phyloP scores from a whole-genome alignment of 2,888 invertebrate species.

The Acrobasis consociella region DNA sequence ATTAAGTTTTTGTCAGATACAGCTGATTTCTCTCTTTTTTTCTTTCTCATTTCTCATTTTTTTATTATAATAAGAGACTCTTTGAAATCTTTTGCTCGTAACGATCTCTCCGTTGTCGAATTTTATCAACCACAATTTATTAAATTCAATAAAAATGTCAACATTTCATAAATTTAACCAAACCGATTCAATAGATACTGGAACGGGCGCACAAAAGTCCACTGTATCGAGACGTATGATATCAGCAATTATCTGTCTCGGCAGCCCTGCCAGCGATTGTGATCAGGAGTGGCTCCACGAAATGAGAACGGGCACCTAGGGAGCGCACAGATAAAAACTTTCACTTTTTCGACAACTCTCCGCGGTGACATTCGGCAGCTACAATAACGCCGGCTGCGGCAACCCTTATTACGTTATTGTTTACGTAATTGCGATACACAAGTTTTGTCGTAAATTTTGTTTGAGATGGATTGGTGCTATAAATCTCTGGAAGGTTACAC shows the following conservation, averaged over 20 bases:
- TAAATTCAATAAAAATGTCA: not conserved
- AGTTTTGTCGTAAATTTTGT: slow-evolving; percentile 50
- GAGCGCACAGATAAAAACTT: slow-evolving; percentile 77
- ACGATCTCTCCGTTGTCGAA: too few relatives aligned
- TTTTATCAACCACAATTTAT: not conserved
- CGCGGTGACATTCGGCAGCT: slow-evolving; percentile 63
- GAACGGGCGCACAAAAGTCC: slow-evolving; percentile 25
- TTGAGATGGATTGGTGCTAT: not conserved
- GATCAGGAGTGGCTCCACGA: slow-evolving; percentile 70
- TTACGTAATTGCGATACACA: slow-evolving; percentile 65
- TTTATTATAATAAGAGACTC: too few relatives aligned
- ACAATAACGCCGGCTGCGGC: slow-evolving; percentile 68
- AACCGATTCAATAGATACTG: slow-evolving; percentile 15
- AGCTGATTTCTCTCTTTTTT: too few relatives aligned
- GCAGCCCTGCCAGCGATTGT: slow-evolving; percentile 65
- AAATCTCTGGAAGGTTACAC: not conserved
- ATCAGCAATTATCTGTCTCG: slow-evolving; percentile 25
- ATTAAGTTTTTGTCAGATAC: too few relatives aligned
- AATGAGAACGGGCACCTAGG: slow-evolving; percentile 73
- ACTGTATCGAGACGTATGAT: slow-evolving; percentile 36
- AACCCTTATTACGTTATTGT: slow-evolving; percentile 69
- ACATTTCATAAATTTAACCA: not conserved
- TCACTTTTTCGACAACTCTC: slow-evolving; percentile 75
- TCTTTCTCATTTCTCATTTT: too few relatives aligned
- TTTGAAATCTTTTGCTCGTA: too few relatives aligned